These are phyloP conservation scores for Dufourea novaeangliae DNA, from an alignment of 1,140 invertebrate species.

Conservation along the genomic window DNA sequence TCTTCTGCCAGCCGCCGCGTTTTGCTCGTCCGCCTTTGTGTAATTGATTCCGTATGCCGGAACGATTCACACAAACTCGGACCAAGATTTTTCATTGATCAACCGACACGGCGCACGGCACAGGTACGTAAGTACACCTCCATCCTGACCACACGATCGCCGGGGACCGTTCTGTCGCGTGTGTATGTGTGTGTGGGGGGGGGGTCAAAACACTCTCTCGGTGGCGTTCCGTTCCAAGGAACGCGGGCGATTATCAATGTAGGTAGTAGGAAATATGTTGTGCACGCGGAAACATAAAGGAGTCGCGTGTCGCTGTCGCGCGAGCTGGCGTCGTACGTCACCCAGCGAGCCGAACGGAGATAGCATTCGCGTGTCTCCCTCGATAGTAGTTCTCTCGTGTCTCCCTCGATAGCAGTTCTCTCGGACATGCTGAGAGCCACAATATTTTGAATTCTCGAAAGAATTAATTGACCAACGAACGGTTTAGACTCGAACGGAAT, in stretches of 20 bases:
- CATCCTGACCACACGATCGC: slow-evolving; percentile 5
- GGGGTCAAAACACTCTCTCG: slow-evolving; percentile 55
- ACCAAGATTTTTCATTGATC: slow-evolving; percentile 62
- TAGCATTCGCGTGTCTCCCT: slow-evolving; percentile 18
- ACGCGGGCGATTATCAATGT: slow-evolving; percentile 49
- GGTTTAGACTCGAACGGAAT: too few species aligned
- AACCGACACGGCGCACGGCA: slow-evolving; percentile 51
- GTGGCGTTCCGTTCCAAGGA: slow-evolving; percentile 22
- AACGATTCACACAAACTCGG: slow-evolving; percentile 67
- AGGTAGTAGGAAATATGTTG: slow-evolving; percentile 30
- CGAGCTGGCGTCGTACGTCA: slow-evolving; percentile 43
- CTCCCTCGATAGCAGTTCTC: too few species aligned
- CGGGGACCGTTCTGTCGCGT: slow-evolving; percentile 37
- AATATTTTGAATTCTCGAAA: slow-evolving; percentile 23
- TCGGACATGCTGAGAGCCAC: too few species aligned
- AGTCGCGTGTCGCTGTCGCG: slow-evolving; percentile 34
- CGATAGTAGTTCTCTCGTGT: too few species aligned
- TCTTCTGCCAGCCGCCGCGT: not conserved
- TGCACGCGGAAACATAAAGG: slow-evolving; percentile 45
- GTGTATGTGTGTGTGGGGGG: too few species aligned
- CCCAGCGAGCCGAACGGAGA: slow-evolving; percentile 1
- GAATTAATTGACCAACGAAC: too few species aligned
- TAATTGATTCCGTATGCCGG: slow-evolving; percentile 64
- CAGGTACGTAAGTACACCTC: slow-evolving; percentile 50
- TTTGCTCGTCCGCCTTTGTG: slow-evolving; percentile 45